Conservation (phyloP, 1,140 invertebrate genomes). For the Panagrolaimus sp. region DNA sequence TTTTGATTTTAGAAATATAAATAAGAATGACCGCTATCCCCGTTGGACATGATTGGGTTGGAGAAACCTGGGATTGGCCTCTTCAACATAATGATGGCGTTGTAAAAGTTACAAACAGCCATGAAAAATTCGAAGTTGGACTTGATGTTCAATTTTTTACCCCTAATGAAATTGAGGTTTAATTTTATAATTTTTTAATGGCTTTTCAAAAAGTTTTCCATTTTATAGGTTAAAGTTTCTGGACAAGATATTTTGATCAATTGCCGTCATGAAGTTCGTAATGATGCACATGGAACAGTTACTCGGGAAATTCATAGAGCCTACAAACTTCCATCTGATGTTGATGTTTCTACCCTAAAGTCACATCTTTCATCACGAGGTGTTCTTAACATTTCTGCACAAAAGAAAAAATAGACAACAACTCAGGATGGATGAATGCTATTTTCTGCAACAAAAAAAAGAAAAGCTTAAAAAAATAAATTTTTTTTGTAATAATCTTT, state of each 20-base stretch:
- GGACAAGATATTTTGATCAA: constrained; percentile 53
- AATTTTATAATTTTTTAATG: constrained; percentile 17
- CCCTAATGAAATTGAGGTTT: constrained; percentile 57
- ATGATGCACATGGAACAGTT: constrained; percentile 52
- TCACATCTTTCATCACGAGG: constrained; percentile 47
- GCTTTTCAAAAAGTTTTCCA: constrained; percentile 17
- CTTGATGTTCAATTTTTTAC: constrained; percentile 56
- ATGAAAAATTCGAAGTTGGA: constrained; percentile 57
- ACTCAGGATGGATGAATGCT: neutral
- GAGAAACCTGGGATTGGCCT: constrained; percentile 30
- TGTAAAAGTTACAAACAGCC: constrained; percentile 50
- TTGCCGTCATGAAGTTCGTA: constrained; percentile 54
- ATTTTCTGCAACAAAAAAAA: too few species aligned
- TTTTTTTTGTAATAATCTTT: too few species aligned
- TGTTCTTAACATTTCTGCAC: constrained; percentile 51
- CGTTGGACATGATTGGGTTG: constrained; percentile 24
- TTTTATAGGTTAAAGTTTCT: constrained; percentile 50
- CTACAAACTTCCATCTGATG: constrained; percentile 53
- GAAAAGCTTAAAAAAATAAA: too few species aligned
- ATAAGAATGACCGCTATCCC: constrained; percentile 13
- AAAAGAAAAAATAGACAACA: constrained; percentile 46
- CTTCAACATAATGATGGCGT: constrained; percentile 45
- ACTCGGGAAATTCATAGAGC: constrained; percentile 52
- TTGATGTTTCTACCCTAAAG: constrained; percentile 50
- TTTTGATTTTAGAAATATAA: neutral